phyloP scores from a whole-genome alignment of 1,140 invertebrate genomes.

The Reticulitermes speratus region DNA sequence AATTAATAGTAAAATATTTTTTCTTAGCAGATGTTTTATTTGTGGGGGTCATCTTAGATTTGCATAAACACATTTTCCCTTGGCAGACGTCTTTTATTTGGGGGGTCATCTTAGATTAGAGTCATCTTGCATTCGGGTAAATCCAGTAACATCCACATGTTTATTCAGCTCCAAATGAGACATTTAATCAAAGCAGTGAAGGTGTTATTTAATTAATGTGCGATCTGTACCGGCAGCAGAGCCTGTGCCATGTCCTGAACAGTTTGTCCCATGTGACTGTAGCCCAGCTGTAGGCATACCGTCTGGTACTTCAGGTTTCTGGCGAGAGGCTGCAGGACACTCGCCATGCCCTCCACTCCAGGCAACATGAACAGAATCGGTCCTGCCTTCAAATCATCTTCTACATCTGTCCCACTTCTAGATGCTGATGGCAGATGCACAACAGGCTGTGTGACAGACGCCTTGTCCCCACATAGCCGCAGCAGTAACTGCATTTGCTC shows the following conservation, averaged over 20 bases:
- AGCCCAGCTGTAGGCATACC: slow-evolving; percentile 64
- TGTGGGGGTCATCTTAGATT: too few relatives aligned
- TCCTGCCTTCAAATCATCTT: slow-evolving; percentile 41
- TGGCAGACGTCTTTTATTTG: too few relatives aligned
- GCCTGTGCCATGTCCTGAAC: neutral
- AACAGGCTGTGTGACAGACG: slow-evolving; percentile 46
- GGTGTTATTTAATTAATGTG: neutral
- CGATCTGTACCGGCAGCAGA: slow-evolving; percentile 4
- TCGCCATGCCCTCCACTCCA: slow-evolving; percentile 73
- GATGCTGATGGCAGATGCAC: slow-evolving; percentile 51
- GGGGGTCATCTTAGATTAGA: too few relatives aligned
- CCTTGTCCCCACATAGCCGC: slow-evolving; percentile 57
- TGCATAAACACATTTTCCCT: too few relatives aligned
- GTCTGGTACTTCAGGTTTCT: slow-evolving; percentile 59
- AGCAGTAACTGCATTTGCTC: slow-evolving; percentile 42
- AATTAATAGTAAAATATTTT: too few relatives aligned
- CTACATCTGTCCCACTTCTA: slow-evolving; percentile 35
- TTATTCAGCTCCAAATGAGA: too few relatives aligned
- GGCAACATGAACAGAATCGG: slow-evolving; percentile 74
- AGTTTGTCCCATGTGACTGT: slow-evolving; percentile 39
- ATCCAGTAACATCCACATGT: too few relatives aligned
- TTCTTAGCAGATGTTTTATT: too few relatives aligned
- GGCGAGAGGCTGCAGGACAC: slow-evolving; percentile 58
- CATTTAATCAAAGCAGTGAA: neutral
- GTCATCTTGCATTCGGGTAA: neutral